These are phyloP conservation scores for Athalia cordata DNA, from an alignment of 2,888 invertebrate genomes.

Conservation along the genomic window DNA sequence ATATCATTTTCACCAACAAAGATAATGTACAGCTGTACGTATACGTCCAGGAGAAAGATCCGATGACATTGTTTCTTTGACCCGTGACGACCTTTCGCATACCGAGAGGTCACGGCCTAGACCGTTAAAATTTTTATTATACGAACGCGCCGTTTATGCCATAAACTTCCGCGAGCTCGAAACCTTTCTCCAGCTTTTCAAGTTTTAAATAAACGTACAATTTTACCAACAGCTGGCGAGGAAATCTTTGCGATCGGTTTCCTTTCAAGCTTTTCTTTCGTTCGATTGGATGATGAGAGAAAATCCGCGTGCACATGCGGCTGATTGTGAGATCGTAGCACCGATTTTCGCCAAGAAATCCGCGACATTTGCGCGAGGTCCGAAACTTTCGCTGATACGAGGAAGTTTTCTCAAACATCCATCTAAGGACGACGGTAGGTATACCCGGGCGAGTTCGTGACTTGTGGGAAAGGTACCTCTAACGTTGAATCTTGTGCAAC, in stretches of 20 bases:
- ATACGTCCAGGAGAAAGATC: conserved; percentile 10
- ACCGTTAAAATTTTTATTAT: not conserved
- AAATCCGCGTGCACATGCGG: too few species aligned
- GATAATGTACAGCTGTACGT: not conserved
- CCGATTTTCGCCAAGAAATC: too few species aligned
- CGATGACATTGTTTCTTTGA: conserved; percentile 11
- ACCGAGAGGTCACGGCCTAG: conserved; percentile 19
- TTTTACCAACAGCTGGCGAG: conserved; percentile 11
- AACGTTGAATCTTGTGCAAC: not conserved
- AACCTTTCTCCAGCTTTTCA: not conserved
- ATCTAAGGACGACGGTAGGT: conserved; percentile 23
- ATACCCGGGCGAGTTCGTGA: not conserved
- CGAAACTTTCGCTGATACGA: conserved; percentile 63
- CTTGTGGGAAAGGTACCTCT: conserved; percentile 17
- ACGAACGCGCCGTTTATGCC: not conserved
- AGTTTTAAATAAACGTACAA: conserved; percentile 1
- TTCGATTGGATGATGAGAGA: too few species aligned
- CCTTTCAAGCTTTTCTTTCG: too few species aligned
- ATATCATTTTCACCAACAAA: conserved; percentile 26
- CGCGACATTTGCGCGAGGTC: not conserved
- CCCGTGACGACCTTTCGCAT: conserved; percentile 15
- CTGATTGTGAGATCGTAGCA: too few species aligned
- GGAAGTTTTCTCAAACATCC: conserved; percentile 58
- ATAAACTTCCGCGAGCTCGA: conserved; percentile 5
- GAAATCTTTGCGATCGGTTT: too few species aligned